Conservation (phyloP, 2,113 vertebrate species). For the Balaenoptera acutorostrata region DNA sequence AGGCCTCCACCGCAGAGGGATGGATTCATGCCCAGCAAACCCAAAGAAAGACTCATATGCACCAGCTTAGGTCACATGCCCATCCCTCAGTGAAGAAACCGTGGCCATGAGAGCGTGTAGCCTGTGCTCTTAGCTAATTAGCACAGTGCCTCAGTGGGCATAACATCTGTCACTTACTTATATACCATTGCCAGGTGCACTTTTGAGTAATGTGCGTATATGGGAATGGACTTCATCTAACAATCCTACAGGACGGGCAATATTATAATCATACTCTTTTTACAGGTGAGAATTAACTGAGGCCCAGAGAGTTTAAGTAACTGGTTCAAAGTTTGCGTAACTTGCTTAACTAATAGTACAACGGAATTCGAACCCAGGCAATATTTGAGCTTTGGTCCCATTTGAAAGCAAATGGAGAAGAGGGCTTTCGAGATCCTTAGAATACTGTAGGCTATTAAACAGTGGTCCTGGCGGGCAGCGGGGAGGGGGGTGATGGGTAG, state of each 20-base stretch:
- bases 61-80: too few species aligned
- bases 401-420: background rate
- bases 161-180: background rate
- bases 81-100: background rate
- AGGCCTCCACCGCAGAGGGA: background rate
- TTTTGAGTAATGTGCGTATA: background rate
- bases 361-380: background rate
- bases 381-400: background rate
- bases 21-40: background rate
- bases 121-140: background rate
- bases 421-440: background rate
- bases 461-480: accelerated
- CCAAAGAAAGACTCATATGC: background rate
- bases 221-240: background rate
- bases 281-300: background rate
- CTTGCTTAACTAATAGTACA: background rate
- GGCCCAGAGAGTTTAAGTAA: background rate
- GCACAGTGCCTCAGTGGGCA: background rate
- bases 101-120: background rate
- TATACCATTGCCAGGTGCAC: background rate
- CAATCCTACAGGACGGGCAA: background rate
- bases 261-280: background rate
- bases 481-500: accelerated
- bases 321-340: background rate
- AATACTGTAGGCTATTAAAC: accelerated